Evolutionary conservation across 2,113 vertebrate genomes (phyloP).

Genomic region (Rafetus swinhoei): DNA sequence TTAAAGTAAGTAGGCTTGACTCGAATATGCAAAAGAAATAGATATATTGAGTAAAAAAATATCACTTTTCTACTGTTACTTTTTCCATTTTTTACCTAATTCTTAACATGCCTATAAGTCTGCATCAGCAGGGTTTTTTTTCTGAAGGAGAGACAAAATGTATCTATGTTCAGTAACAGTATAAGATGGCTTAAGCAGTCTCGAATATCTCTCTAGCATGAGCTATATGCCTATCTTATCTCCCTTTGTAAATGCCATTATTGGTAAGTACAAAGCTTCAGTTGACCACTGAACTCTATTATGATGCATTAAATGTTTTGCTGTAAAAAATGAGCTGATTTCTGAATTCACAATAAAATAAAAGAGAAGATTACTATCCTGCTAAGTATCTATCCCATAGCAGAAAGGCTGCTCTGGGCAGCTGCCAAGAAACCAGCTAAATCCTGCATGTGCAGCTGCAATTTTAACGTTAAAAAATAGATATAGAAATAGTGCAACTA

Average conservation of each 20-base stretch:
- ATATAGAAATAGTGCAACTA: slow-evolving; percentile 58
- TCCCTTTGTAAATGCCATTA: not conserved
- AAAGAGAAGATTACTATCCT: slow-evolving; percentile 16
- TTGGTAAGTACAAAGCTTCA: not conserved
- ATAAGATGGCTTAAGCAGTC: not conserved
- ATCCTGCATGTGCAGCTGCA: not conserved
- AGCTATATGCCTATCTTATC: not conserved
- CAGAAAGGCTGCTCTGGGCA: slow-evolving; percentile 8
- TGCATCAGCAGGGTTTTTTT: not conserved
- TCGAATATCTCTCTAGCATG: not conserved
- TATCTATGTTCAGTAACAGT: not conserved
- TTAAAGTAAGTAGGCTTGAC: not conserved
- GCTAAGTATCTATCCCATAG: slow-evolving; percentile 18
- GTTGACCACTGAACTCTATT: not conserved
- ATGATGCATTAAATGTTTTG: not conserved
- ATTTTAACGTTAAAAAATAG: slow-evolving; percentile 29
- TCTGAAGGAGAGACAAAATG: not conserved
- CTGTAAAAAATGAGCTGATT: not conserved
- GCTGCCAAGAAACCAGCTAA: slow-evolving; percentile 40
- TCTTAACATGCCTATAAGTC: not conserved
- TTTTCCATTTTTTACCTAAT: slow-evolving; percentile 4
- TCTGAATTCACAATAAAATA: slow-evolving; percentile 39
- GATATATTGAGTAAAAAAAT: not conserved
- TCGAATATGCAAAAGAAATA: not conserved
- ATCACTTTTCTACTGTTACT: not conserved